Evolutionary conservation across 2,888 invertebrate genomes (phyloP).

Genomic region (Erannis defoliaria): DNA sequence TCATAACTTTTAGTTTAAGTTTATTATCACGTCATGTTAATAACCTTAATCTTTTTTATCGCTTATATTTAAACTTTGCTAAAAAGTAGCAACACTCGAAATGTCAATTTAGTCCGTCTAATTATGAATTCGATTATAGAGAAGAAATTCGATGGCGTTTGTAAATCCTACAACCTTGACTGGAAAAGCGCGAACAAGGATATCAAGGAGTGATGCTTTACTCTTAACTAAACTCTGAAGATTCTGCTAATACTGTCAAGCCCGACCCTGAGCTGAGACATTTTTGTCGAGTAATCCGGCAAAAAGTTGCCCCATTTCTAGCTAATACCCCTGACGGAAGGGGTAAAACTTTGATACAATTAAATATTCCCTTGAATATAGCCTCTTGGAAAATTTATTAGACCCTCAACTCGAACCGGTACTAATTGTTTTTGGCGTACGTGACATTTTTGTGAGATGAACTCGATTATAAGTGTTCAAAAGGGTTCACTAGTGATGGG

Average conservation of each 20-base stretch:
- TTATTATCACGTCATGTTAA: no score
- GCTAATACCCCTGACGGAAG: slow-evolving; percentile 23
- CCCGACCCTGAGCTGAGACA: neutral
- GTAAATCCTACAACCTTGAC: no score
- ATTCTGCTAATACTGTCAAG: neutral
- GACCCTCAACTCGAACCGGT: slow-evolving; percentile 22
- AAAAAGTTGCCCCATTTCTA: slow-evolving; percentile 11
- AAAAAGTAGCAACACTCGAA: no score
- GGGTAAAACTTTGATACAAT: slow-evolving; percentile 49
- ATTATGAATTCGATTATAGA: no score
- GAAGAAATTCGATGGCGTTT: no score
- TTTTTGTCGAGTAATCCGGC: neutral
- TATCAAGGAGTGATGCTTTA: no score
- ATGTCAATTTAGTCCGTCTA: no score
- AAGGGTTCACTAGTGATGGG: neutral
- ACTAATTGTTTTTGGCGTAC: slow-evolving; percentile 40
- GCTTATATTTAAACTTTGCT: no score
- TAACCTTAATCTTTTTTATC: no score
- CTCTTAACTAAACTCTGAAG: no score
- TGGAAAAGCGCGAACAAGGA: neutral
- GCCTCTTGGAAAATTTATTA: slow-evolving; percentile 38
- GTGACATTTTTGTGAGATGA: slow-evolving; percentile 34
- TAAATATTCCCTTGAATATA: slow-evolving; percentile 41
- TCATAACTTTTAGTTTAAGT: no score
- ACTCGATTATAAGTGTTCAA: slow-evolving; percentile 24